Base-by-base conservation (phyloP, 1,140 invertebrate genomes). In the Temnothorax curvispinosus region DNA sequence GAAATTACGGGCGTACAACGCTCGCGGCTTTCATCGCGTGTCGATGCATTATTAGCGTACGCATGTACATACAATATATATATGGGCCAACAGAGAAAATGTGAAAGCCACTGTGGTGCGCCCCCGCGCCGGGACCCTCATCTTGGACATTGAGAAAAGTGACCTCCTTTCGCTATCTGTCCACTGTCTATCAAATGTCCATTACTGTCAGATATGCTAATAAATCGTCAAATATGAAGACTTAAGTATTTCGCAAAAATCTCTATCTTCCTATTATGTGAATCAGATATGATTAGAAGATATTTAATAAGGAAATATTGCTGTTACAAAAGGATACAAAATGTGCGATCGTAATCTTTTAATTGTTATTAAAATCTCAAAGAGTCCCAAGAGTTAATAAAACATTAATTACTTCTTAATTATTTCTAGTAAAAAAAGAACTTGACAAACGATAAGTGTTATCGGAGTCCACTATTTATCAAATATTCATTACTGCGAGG, bases 21-120 rank as follows among this genome's bases (percentile, higher is more conserved):
- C 44, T 11, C 50, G 44, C 41, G 41, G 54, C 80, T 84, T 84
- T 85, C 85, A 56, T 88, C 84, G 56, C 62, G 11, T 74, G 75
- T 71, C 65, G 15, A 80, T 71, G 62, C 72, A 21, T 67, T 35
- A 85, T 75, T 56, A 64, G n/a, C 13, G 41, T 38, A 75, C 11
- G 32, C 67, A 75, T 35, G 50, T 74, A 54, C n/a, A n/a, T n/a
- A n/a, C 5, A n/a, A 27, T 72, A 80, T 54, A 80, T 54, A 86
- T 78, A 69, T 89, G 32, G 78, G 80, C 67, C 86, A 60, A 69
- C 58, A 75, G 64, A 72, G 93, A 93, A 93, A 93, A 92, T 92
- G 93, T 92, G 92, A 93, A 93, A 93, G 93, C 85, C 62, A 77
- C 47, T 27, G 32, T 41, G 18, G 11, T 41, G n/a, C 62, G 50